Evolutionary conservation across 2,113 vertebrate species (phyloP).

Genomic region (Columbina picui): DNA sequence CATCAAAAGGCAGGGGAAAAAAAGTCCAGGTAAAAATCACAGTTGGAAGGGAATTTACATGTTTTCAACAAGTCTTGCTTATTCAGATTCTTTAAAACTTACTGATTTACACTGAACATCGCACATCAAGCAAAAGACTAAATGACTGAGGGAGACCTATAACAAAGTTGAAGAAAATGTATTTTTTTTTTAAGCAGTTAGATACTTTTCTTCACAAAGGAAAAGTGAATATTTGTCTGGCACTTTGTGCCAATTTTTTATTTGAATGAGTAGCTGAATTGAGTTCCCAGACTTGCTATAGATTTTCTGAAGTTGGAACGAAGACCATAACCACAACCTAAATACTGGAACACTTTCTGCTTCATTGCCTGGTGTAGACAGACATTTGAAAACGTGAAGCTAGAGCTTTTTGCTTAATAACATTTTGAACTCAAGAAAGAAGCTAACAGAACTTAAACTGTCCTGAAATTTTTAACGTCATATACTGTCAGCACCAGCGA

Average conservation of each 20-base stretch:
- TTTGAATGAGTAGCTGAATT: not conserved
- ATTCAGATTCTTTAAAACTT: not conserved
- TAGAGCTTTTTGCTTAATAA: not conserved
- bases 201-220: not conserved
- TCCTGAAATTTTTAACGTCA: not conserved
- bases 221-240: not conserved
- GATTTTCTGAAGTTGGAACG: conserved; percentile 5
- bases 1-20: not conserved
- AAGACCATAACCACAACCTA: not conserved
- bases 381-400: not conserved
- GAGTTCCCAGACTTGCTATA: not conserved
- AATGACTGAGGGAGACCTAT: not conserved
- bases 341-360: not conserved
- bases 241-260: not conserved
- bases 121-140: not conserved
- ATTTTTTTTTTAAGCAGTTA: not conserved
- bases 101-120: not conserved
- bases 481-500: not conserved
- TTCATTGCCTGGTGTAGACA: not conserved
- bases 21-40: not conserved
- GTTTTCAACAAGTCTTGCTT: not conserved
- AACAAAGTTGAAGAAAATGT: not conserved
- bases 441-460: not conserved
- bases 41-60: not conserved
- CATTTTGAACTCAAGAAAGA: not conserved